These are phyloP conservation scores for Micrasema minimum DNA, from an alignment of 1,140 invertebrate genomes.

Conservation along the genomic window DNA sequence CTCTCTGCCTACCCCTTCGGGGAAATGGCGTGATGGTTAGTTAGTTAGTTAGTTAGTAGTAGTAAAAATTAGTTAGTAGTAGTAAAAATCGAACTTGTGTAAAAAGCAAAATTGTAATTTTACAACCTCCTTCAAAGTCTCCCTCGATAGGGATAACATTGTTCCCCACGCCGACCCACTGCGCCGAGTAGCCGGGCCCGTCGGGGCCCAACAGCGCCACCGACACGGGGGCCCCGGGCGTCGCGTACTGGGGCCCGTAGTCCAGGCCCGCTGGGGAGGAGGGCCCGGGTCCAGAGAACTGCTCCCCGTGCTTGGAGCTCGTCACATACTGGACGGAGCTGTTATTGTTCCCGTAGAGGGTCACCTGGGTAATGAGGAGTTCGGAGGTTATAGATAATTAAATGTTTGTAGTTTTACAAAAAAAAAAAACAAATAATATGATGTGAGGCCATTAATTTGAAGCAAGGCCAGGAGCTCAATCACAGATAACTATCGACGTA, in stretches of 20 bases:
- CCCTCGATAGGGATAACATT: conserved; percentile 59
- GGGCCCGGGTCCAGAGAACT: conserved; percentile 59
- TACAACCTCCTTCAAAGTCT: conserved; percentile 57
- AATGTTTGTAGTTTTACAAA: not conserved
- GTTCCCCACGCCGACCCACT: conserved; percentile 58
- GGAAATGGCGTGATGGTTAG: too few species aligned
- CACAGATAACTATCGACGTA: too few species aligned
- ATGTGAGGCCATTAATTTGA: too few species aligned
- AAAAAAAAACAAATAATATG: too few species aligned
- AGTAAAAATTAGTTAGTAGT: too few species aligned
- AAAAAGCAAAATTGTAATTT: not conserved
- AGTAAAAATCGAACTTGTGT: too few species aligned
- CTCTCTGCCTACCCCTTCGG: too few species aligned
- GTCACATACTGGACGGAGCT: conserved; percentile 61
- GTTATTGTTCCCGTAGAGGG: conserved; percentile 64
- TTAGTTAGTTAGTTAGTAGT: too few species aligned
- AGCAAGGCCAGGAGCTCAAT: too few species aligned
- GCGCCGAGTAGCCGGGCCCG: conserved; percentile 13
- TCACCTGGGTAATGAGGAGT: conserved; percentile 61
- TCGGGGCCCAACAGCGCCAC: conserved; percentile 56
- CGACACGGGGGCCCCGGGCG: conserved; percentile 54
- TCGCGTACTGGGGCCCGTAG: conserved; percentile 57
- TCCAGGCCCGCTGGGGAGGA: conserved; percentile 48
- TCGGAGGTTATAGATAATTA: not conserved
- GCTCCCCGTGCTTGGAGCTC: conserved; percentile 56